phyloP scores from a whole-genome alignment of 2,888 invertebrate species.

The Lycophotia porphyrea region DNA sequence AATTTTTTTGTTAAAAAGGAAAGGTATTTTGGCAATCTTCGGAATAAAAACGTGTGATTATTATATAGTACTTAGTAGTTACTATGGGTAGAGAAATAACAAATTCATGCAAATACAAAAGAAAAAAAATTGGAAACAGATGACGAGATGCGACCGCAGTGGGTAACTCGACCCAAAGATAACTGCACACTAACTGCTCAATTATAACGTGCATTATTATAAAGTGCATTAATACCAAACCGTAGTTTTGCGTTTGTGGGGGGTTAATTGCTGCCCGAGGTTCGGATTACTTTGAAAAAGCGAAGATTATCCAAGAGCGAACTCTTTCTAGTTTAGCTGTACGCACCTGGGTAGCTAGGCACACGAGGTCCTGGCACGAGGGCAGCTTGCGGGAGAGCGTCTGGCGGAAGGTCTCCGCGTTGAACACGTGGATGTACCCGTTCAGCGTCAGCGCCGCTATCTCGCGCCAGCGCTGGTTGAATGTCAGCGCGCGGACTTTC shows the following conservation, averaged over 20 bases:
- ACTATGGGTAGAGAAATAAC: neutral
- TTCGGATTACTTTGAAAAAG: neutral
- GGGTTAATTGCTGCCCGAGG: neutral
- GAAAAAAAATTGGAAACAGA: neutral
- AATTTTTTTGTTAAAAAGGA: too few relatives aligned
- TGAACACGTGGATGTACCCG: slow-evolving; percentile 98
- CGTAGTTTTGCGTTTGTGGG: neutral
- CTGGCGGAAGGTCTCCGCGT: slow-evolving; percentile 96
- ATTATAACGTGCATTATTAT: neutral
- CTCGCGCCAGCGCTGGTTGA: slow-evolving; percentile 96
- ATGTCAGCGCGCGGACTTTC: slow-evolving; percentile 95
- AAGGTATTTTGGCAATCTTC: too few relatives aligned
- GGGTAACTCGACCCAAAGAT: neutral
- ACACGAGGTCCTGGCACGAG: slow-evolving; percentile 97
- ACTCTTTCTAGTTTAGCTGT: neutral
- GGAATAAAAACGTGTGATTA: neutral
- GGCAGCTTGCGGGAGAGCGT: slow-evolving; percentile 96
- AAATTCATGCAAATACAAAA: neutral
- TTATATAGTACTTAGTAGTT: too few relatives aligned
- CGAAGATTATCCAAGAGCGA: neutral
- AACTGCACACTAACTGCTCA: neutral
- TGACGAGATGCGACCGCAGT: neutral
- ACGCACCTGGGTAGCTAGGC: slow-evolving; percentile 93
- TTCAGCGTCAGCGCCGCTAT: slow-evolving; percentile 97
- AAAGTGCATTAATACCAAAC: neutral